Percentiles rank a stretch among this genome's conserved stretches.
phyloP scores from a whole-genome alignment of 2,888 invertebrate species.

The Elmis aenea region DNA sequence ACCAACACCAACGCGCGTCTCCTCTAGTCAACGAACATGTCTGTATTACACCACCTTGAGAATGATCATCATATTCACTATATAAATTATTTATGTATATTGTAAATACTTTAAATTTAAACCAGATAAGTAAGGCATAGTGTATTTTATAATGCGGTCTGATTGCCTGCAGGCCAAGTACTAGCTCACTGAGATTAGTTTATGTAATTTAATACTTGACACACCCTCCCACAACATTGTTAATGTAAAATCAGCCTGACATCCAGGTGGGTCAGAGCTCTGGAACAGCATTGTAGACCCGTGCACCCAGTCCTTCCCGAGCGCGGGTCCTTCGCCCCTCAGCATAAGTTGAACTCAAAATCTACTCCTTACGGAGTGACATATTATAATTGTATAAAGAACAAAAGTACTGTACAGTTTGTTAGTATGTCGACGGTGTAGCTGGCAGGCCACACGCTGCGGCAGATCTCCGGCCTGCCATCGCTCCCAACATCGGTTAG shows the following conservation, averaged over 20 bases:
- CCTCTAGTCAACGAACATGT: constrained; percentile 27
- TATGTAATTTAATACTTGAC: constrained; percentile 8
- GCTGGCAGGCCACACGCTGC: constrained; percentile 30
- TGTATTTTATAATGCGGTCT: constrained; percentile 32
- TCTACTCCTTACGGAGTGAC: constrained; percentile 28
- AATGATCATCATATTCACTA: constrained; percentile 27
- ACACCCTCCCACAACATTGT: constrained; percentile 9
- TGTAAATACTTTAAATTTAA: constrained; percentile 43
- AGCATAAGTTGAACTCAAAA: too few relatives aligned
- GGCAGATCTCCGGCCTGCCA: constrained; percentile 34
- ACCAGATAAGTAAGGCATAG: constrained; percentile 25
- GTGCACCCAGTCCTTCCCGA: constrained; percentile 11
- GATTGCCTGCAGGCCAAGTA: constrained; percentile 34
- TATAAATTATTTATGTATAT: constrained; percentile 40
- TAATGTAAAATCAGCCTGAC: constrained; percentile 11
- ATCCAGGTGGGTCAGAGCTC: constrained; percentile 14
- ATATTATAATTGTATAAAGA: constrained; percentile 27
- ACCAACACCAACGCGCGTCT: constrained; percentile 23
- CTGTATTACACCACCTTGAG: constrained; percentile 20
- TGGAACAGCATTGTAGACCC: constrained; percentile 12
- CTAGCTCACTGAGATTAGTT: constrained; percentile 9
- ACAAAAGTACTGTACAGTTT: constrained; percentile 37
- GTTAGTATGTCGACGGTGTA: constrained; percentile 34
- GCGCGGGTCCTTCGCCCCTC: constrained; percentile 7
- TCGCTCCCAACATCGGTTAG: constrained; percentile 38